Conservation (phyloP, 2,113 vertebrate genomes). For the Gila orcuttii region DNA sequence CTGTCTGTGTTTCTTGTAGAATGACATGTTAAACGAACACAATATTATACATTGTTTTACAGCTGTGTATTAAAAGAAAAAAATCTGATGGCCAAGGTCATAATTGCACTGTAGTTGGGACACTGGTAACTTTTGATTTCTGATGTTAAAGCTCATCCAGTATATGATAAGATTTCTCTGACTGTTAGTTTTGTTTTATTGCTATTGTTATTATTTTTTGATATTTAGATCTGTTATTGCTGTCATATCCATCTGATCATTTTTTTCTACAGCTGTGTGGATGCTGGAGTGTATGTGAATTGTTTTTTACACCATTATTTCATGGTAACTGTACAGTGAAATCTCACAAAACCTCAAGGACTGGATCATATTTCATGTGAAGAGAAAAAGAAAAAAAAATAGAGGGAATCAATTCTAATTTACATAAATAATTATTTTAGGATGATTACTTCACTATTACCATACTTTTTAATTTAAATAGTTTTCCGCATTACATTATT, state of each 20-base stretch:
- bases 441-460: too few species aligned
- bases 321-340: neutral
- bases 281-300: constrained; percentile 51
- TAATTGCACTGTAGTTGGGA: constrained; percentile 64
- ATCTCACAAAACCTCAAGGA: neutral
- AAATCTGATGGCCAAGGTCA: constrained; percentile 52
- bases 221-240: constrained; percentile 44
- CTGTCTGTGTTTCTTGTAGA: constrained; percentile 51
- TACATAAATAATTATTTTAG: too few species aligned
- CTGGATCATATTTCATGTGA: neutral
- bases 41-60: constrained; percentile 58
- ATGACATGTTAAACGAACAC: constrained; percentile 47
- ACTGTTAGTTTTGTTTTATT: constrained; percentile 49
- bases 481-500: too few species aligned
- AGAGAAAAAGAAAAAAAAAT: neutral
- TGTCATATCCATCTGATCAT: constrained; percentile 43
- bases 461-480: too few species aligned
- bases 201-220: constrained; percentile 38
- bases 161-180: constrained; percentile 40
- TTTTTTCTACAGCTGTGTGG: constrained; percentile 57
- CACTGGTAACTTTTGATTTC: constrained; percentile 60
- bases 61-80: constrained; percentile 46
- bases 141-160: constrained; percentile 46
- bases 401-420: too few species aligned
- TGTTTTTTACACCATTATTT: neutral